Conservation (phyloP, 2,888 invertebrate species). For the Anaspis maculata region DNA sequence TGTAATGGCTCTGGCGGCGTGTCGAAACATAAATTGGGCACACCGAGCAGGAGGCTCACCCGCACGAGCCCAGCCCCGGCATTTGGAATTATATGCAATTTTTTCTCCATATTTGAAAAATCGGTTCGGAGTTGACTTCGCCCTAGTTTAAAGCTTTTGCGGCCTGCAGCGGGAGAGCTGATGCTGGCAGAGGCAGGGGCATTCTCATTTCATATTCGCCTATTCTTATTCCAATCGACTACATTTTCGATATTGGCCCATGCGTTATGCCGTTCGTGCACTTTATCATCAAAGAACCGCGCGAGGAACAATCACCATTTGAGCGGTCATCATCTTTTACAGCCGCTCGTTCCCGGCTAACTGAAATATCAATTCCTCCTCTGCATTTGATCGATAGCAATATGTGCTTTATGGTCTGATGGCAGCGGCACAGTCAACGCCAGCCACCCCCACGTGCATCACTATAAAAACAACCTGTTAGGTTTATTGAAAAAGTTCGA, state of each 20-base stretch:
- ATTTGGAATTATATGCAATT: no score
- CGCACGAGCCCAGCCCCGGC: no score
- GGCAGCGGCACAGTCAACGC: conserved; percentile 2
- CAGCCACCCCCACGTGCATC: no score
- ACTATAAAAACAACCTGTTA: no score
- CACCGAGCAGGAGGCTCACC: no score
- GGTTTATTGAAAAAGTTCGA: no score
- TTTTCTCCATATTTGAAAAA: no score
- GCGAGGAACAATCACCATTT: conserved; percentile 32
- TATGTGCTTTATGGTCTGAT: conserved; percentile 9
- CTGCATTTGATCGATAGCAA: conserved; percentile 9
- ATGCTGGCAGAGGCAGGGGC: conserved; percentile 6
- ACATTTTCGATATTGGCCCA: conserved; percentile 32
- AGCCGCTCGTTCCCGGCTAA: conserved; percentile 7
- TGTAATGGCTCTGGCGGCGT: no score
- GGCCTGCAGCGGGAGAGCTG: no score
- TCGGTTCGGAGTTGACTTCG: no score
- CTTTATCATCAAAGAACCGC: conserved; percentile 31
- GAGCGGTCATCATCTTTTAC: conserved; percentile 25
- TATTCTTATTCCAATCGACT: conserved; percentile 34
- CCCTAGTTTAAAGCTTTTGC: no score
- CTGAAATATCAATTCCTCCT: conserved; percentile 15
- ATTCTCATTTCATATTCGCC: conserved; percentile 30
- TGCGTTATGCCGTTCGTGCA: conserved; percentile 32
- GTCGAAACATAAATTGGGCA: no score